Percentiles rank a stretch among this genome's conserved stretches.
phyloP scores from a whole-genome alignment of 2,797 vertebrate species.

The Aeoliscus strigatus region DNA sequence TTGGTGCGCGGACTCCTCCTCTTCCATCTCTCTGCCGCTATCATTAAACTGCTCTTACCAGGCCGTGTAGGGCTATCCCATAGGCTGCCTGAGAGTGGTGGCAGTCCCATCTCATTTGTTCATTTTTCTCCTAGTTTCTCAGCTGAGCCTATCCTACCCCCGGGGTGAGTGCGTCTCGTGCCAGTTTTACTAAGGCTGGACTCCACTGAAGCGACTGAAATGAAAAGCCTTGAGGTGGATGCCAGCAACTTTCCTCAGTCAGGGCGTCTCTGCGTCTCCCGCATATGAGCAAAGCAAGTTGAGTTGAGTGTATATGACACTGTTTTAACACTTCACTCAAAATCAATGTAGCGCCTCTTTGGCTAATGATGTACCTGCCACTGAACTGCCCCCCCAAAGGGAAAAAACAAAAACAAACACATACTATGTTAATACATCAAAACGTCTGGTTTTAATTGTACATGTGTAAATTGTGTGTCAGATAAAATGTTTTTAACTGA shows the following conservation, averaged over 20 bases:
- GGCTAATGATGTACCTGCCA: too few species aligned
- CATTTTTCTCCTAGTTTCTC: constrained; percentile 64
- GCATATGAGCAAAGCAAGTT: constrained; percentile 40
- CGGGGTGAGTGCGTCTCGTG: constrained; percentile 59
- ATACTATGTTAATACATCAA: too few species aligned
- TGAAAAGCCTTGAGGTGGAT: constrained; percentile 69
- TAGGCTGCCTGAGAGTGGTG: constrained; percentile 71
- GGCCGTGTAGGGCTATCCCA: constrained; percentile 49
- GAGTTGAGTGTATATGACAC: constrained; percentile 12
- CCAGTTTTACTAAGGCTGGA: constrained; percentile 68
- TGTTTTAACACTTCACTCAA: constrained; percentile 4
- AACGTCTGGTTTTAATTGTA: too few species aligned
- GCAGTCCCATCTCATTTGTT: constrained; percentile 78
- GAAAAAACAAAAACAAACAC: too few species aligned
- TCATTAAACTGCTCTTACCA: constrained; percentile 57
- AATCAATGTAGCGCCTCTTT: too few species aligned
- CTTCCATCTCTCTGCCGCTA: constrained; percentile 47
- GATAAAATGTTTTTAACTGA: too few species aligned
- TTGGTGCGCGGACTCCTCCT: constrained; percentile 44
- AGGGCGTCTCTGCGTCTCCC: constrained; percentile 42
- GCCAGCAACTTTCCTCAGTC: constrained; percentile 66
- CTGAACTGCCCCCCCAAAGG: too few species aligned
- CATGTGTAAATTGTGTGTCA: too few species aligned
- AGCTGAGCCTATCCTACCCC: constrained; percentile 63
- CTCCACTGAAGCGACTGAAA: constrained; percentile 71